These are phyloP conservation scores for Anas bahamensis DNA, from an alignment of 2,797 vertebrate species.

Conservation along the genomic window DNA sequence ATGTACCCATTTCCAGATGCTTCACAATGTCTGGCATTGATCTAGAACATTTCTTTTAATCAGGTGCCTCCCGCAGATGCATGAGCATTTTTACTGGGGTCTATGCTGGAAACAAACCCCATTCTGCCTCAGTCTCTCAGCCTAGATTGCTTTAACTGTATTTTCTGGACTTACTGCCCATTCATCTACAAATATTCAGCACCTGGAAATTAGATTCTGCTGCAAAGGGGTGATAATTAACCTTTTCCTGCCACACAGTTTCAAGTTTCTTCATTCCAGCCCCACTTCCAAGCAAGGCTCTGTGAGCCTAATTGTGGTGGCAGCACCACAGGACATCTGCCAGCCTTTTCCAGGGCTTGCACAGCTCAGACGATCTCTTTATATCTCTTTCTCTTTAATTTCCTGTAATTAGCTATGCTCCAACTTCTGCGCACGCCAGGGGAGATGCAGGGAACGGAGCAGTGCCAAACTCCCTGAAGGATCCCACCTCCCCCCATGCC, in stretches of 20 bases:
- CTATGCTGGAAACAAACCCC: background rate
- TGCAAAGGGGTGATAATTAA: background rate
- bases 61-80: background rate
- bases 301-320: rapidly evolving
- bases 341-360: background rate
- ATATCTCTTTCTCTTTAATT: conserved; percentile 15
- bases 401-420: background rate
- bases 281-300: background rate
- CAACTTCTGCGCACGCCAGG: background rate
- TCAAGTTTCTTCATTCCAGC: background rate
- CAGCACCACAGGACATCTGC: background rate
- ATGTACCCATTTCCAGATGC: background rate
- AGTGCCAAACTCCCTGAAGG: background rate
- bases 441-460: background rate
- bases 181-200: background rate
- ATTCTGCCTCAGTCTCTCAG: background rate
- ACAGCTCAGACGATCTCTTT: background rate
- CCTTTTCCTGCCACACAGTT: background rate
- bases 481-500: background rate
- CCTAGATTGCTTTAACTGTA: background rate
- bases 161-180: background rate
- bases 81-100: background rate
- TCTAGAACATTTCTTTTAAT: background rate
- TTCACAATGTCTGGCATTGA: background rate
- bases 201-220: background rate